Percentiles rank a stretch among this genome's conserved stretches.
Evolutionary conservation across 2,888 invertebrate genomes (phyloP).

Genomic region (Brachypalpus laphriformis): DNA sequence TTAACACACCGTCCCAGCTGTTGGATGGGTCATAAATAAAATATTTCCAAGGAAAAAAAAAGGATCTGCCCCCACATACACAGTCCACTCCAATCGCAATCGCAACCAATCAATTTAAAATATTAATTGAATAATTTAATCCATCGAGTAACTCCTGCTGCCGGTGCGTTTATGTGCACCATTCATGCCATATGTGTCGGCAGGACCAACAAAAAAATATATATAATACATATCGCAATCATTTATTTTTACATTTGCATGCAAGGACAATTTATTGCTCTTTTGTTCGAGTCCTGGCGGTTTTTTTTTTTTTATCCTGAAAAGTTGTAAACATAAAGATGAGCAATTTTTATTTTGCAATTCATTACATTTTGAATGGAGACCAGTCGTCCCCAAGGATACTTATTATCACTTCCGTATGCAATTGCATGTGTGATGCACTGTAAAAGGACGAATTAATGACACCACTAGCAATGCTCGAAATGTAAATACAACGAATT

Average conservation of each 20-base stretch:
- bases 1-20: slow-evolving; percentile 65
- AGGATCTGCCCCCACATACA: not conserved
- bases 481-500: slow-evolving; percentile 56
- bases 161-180: too few species aligned
- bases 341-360: slow-evolving; percentile 59
- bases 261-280: slow-evolving; percentile 52
- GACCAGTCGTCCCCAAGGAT: slow-evolving; percentile 56
- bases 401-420: slow-evolving; percentile 69
- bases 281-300: slow-evolving; percentile 36
- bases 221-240: slow-evolving; percentile 24
- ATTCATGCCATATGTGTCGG: slow-evolving; percentile 9
- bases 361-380: slow-evolving; percentile 50
- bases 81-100: slow-evolving; percentile 48
- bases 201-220: not conserved
- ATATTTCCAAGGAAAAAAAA: slow-evolving; percentile 11
- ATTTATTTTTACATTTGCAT: slow-evolving; percentile 30
- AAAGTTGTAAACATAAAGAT: slow-evolving; percentile 51
- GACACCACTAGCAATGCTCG: slow-evolving; percentile 42
- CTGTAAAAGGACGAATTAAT: slow-evolving; percentile 61
- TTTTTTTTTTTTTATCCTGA: not conserved
- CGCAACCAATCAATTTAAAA: slow-evolving; percentile 70
- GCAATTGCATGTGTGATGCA: slow-evolving; percentile 52
- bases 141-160: slow-evolving; percentile 51
- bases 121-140: slow-evolving; percentile 74
- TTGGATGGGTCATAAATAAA: slow-evolving; percentile 31